Evolutionary conservation across 2,888 invertebrate species (phyloP), one percentile per base, ranked within the genome.

Genomic region (Coelogynopora nodosa): DNA sequence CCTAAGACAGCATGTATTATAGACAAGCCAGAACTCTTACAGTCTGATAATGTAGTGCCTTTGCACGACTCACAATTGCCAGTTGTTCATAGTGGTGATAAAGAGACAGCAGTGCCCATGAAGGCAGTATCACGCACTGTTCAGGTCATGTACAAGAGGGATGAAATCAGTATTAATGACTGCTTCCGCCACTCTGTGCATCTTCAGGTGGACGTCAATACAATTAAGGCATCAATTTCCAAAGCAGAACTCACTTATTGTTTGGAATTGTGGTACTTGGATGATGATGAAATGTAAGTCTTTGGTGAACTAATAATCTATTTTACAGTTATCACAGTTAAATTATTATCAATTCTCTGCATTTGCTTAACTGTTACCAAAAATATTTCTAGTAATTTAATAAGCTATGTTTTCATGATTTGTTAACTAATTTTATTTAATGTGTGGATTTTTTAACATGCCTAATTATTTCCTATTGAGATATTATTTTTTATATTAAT

Each of bases 191-290:
- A 85, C 29, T 28, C 85, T 23, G 74, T 85, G 67, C 85, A 85
- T 85, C 74, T 85, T 27, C 85, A 85, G 67, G 74, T 85, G 67
- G 85, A 85, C 23, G 85, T 67, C 0, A 67, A 67, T n/a, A 13
- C n/a, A 0, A 85, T 85, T 26, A 30, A 85, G 67, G 67, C 67
- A 10, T 28, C 28, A 30, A 30, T 85, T 0, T 23, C 67, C 26
- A 85, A 85, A 85, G 29, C 85, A 23, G 85, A 85, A 29, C 67
- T 85, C 5, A 85, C 74, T 27, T 30, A 67, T 27, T 67, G 27
- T 26, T 28, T 85, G 0, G 85, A 85, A 67, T 30, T 85, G 67
- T 85, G 85, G 85, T 85, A 31, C 26, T 28, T 67, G 1, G 85
- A 85, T 67, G 74, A 85, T n/a, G 74, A 67, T 67, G 67, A 67